These are phyloP conservation scores for Galeopsomyia nigrocyanea DNA, from an alignment of 2,888 invertebrate species.

Conservation along the genomic window DNA sequence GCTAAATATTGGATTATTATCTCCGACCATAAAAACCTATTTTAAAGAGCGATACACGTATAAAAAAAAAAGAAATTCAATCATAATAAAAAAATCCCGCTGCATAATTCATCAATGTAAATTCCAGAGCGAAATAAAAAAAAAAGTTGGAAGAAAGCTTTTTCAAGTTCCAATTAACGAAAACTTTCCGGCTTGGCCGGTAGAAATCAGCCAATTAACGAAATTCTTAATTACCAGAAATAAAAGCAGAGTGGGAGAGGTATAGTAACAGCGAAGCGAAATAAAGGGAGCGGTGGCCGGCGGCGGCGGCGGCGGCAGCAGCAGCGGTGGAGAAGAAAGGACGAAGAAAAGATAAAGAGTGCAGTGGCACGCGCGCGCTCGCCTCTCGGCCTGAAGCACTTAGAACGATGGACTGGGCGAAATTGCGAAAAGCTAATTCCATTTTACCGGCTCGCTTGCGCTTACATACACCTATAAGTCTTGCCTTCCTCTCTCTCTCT, in stretches of 20 bases:
- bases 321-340: conserved; percentile 23
- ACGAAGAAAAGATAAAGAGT: conserved; percentile 31
- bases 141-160: too few relatives aligned
- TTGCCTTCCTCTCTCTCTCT: conserved; percentile 43
- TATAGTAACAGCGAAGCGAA: neutral
- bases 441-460: conserved; percentile 54
- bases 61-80: too few relatives aligned
- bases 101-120: too few relatives aligned
- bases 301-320: neutral
- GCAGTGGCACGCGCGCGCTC: conserved; percentile 8
- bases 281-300: neutral
- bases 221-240: too few relatives aligned
- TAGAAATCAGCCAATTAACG: too few relatives aligned
- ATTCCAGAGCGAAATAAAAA: too few relatives aligned
- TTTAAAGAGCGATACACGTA: too few relatives aligned
- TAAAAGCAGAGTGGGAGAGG: neutral
- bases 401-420: conserved; percentile 58
- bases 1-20: too few relatives aligned
- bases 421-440: conserved; percentile 65
- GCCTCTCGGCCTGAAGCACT: conserved; percentile 45
- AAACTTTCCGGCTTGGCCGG: too few relatives aligned
- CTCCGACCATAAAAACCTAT: too few relatives aligned
- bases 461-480: conserved; percentile 51
- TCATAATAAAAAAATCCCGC: too few relatives aligned
- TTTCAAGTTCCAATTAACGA: too few relatives aligned